These are phyloP conservation scores for Oryzias sinensis DNA, from an alignment of 2,797 vertebrate genomes.

Conservation along the genomic window DNA sequence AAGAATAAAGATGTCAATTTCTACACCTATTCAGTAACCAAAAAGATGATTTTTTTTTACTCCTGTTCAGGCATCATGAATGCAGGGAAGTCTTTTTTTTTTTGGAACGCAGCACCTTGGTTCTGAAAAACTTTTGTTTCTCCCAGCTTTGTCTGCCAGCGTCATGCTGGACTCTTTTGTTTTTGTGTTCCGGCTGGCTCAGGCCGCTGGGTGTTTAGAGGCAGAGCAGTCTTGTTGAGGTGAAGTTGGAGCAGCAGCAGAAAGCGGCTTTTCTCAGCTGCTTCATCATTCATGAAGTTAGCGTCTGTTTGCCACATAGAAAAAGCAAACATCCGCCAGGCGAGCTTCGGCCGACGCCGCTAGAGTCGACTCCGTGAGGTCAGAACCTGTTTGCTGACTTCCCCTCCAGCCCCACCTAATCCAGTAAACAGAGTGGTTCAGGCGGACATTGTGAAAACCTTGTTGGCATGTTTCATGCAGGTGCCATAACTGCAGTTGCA, in stretches of 20 bases:
- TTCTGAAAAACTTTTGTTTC: too few relatives aligned
- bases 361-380: slow-evolving; percentile 42
- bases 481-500: slow-evolving; percentile 1
- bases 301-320: slow-evolving; percentile 62
- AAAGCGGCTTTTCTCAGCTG: slow-evolving; percentile 60
- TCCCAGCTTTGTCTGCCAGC: too few relatives aligned
- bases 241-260: slow-evolving; percentile 41
- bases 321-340: slow-evolving; percentile 66
- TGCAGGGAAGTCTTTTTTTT: too few relatives aligned
- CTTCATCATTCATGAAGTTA: slow-evolving; percentile 53
- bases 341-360: slow-evolving; percentile 32
- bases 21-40: too few relatives aligned
- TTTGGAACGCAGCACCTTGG: too few relatives aligned
- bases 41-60: too few relatives aligned
- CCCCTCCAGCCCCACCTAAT: slow-evolving; percentile 11
- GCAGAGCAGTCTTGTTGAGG: slow-evolving; percentile 33
- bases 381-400: slow-evolving; percentile 38
- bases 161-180: too few relatives aligned
- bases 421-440: slow-evolving; percentile 18
- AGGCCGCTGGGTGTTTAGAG: too few relatives aligned
- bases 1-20: too few relatives aligned
- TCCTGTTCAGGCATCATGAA: too few relatives aligned
- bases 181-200: too few relatives aligned
- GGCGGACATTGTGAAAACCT: slow-evolving; percentile 13
- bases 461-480: not conserved